A percentile compares a stretch with the other conserved stretches of the same genome.
Conservation (phyloP, 2,888 invertebrate genomes). For the Chrysolina haemoptera region DNA sequence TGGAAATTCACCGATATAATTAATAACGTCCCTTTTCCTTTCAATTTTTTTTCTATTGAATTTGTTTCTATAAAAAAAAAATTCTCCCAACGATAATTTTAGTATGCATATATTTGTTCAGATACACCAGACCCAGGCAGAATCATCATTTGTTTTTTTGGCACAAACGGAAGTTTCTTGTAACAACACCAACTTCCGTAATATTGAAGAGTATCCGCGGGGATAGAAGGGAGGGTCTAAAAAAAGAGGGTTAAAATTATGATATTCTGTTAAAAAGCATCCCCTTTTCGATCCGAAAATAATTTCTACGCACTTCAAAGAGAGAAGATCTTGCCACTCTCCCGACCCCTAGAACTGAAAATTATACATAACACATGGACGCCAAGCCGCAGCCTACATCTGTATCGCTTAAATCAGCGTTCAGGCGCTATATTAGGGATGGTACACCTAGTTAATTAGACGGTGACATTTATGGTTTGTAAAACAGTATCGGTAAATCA, state of each 20-base stretch:
- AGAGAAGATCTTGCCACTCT: background rate
- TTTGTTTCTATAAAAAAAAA: background rate
- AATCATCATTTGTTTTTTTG: background rate
- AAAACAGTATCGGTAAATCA: slow-evolving; percentile 60
- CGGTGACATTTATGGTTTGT: slow-evolving; percentile 60
- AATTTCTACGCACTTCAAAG: background rate
- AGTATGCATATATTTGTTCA: background rate
- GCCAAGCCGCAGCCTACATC: slow-evolving; percentile 41
- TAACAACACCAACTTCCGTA: background rate
- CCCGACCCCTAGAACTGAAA: background rate
- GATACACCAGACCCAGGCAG: background rate
- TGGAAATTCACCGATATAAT: too few relatives aligned
- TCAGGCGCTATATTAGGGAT: slow-evolving; percentile 54
- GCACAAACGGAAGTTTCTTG: background rate
- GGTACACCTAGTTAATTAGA: slow-evolving; percentile 56
- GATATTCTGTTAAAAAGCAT: background rate
- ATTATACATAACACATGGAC: slow-evolving; percentile 26
- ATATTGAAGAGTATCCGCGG: background rate
- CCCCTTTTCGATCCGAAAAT: background rate
- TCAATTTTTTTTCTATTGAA: too few relatives aligned
- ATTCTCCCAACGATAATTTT: too few relatives aligned
- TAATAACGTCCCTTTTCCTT: too few relatives aligned
- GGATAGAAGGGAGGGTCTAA: background rate
- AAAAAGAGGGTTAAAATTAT: background rate
- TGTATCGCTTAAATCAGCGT: slow-evolving; percentile 51